Evolutionary conservation across 2,113 vertebrate genomes (phyloP).

Genomic region (Asarcornis scutulata): DNA sequence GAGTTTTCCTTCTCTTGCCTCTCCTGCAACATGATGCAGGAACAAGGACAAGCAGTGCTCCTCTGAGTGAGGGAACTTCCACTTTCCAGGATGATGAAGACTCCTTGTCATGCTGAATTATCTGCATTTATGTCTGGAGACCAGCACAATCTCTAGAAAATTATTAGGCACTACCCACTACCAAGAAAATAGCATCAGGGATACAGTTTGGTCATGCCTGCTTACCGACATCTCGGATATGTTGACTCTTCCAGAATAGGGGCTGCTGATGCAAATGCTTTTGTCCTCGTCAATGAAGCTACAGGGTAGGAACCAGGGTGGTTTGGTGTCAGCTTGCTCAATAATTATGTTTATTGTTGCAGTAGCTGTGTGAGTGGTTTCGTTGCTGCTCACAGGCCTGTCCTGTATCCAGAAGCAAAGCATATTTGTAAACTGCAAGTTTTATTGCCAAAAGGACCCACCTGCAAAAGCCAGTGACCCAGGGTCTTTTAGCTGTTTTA

Average conservation of each 20-base stretch:
- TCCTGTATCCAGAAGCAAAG: constrained; percentile 72
- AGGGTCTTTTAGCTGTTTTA: neutral
- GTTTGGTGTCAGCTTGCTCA: constrained; percentile 80
- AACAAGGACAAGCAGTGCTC: neutral
- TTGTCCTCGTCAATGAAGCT: neutral
- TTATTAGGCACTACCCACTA: neutral
- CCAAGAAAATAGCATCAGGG: neutral
- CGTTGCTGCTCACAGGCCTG: neutral
- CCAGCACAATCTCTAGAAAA: rapidly evolving
- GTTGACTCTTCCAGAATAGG: constrained; percentile 82
- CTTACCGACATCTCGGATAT: constrained; percentile 80
- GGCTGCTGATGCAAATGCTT: constrained; percentile 81
- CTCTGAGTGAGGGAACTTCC: too few species aligned
- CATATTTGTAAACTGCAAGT: neutral
- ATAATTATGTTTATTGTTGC: constrained; percentile 78
- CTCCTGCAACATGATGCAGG: neutral
- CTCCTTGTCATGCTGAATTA: neutral
- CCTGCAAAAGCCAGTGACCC: neutral
- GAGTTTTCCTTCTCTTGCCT: neutral
- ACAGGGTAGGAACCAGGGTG: constrained; percentile 89
- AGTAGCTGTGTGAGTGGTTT: constrained; percentile 67
- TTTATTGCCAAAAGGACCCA: neutral
- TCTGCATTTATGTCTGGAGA: neutral
- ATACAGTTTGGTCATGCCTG: neutral
- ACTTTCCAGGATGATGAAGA: neutral